phyloP scores from a whole-genome alignment of 2,888 invertebrate species.

The Agrotis clavis region DNA sequence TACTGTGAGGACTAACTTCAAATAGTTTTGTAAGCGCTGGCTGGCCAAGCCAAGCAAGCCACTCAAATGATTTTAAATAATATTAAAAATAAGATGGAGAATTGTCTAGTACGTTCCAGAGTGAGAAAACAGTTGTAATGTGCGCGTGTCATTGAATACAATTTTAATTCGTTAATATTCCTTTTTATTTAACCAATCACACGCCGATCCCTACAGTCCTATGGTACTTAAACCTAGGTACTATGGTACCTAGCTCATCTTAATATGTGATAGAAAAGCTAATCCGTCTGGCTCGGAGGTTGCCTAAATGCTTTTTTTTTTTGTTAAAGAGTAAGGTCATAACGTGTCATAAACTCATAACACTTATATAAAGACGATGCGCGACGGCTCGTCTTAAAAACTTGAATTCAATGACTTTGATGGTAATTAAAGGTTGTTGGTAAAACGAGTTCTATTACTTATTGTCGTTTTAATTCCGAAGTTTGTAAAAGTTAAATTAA shows the following conservation, averaged over 20 bases:
- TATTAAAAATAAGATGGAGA: too few relatives aligned
- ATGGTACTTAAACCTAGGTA: too few relatives aligned
- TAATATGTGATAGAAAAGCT: conserved; percentile 3
- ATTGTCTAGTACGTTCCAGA: too few relatives aligned
- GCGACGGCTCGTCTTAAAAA: conserved; percentile 26
- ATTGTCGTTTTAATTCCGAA: conserved; percentile 11
- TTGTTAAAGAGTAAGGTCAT: conserved; percentile 29
- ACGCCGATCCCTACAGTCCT: too few relatives aligned
- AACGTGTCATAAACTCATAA: neutral
- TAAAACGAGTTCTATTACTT: conserved; percentile 33
- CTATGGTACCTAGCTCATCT: neutral
- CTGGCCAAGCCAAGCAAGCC: too few relatives aligned
- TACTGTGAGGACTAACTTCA: too few relatives aligned
- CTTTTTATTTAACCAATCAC: too few relatives aligned
- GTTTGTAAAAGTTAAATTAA: conserved; percentile 20
- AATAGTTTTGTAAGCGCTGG: too few relatives aligned
- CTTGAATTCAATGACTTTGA: conserved; percentile 39
- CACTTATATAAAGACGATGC: neutral
- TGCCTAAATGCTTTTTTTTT: conserved; percentile 5
- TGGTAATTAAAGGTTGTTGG: conserved; percentile 37
- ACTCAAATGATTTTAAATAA: too few relatives aligned
- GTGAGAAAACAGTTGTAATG: too few relatives aligned
- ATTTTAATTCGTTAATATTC: too few relatives aligned
- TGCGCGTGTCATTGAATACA: too few relatives aligned
- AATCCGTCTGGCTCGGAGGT: neutral